A percentile compares a stretch with the other conserved stretches of the same genome.
phyloP scores from a whole-genome alignment of 2,888 invertebrate species.

The Drosophila pseudotalamancana region DNA sequence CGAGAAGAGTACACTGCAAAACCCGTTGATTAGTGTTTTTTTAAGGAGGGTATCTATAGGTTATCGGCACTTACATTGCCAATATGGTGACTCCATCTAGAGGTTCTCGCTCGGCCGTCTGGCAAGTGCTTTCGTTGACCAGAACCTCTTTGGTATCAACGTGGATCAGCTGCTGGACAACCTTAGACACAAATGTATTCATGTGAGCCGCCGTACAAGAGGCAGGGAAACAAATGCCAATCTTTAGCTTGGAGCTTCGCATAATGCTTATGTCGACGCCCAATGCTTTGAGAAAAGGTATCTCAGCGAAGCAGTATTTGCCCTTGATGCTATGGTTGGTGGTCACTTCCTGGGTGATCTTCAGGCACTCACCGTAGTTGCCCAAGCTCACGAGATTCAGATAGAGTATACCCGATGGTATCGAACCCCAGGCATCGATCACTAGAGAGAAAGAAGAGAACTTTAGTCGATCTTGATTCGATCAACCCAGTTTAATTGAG shows the following conservation, averaged over 20 bases:
- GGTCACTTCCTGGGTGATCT: constrained; percentile 34
- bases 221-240: constrained; percentile 72
- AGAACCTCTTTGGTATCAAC: constrained; percentile 1
- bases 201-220: constrained; percentile 53
- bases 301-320: constrained; percentile 50
- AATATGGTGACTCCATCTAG: constrained; percentile 62
- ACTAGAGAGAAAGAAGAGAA: constrained; percentile 67
- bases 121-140: constrained; percentile 8
- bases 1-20: constrained; percentile 40
- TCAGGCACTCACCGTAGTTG: constrained; percentile 83
- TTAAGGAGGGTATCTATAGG: background rate
- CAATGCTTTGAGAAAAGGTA: constrained; percentile 14
- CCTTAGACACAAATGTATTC: constrained; percentile 41
- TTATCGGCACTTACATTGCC: constrained; percentile 68
- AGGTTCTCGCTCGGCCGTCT: constrained; percentile 13
- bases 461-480: rapidly evolving
- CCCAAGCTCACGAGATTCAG: constrained; percentile 81
- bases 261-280: background rate
- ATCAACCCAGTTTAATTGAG: background rate
- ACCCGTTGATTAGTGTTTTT: background rate
- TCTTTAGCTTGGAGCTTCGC: constrained; percentile 16
- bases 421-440: constrained; percentile 83
- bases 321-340: constrained; percentile 26
- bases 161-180: constrained; percentile 25
- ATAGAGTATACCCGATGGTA: constrained; percentile 82